A percentile compares a stretch with the other conserved stretches of the same genome.
These are phyloP conservation scores for Crambe crambe DNA, from an alignment of 37 sponge, comb jelly and placozoan genomes.

Conservation along the genomic window DNA sequence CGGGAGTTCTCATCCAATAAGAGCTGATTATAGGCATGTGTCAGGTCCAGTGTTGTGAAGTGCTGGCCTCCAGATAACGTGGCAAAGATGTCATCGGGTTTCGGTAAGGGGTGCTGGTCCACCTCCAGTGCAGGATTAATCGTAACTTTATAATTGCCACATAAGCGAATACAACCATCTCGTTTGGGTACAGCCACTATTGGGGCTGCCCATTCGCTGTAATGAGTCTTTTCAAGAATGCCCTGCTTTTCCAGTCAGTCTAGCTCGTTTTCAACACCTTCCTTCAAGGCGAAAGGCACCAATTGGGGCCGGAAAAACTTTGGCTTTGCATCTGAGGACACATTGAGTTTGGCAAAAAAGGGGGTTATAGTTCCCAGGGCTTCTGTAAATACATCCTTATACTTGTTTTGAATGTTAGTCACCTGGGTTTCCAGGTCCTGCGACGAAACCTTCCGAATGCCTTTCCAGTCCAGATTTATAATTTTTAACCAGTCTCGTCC, in stretches of 20 bases:
- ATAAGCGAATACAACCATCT: constrained; percentile 42
- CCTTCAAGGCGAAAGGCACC: constrained; percentile 4
- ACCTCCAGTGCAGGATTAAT: constrained; percentile 42
- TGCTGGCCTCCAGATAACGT: constrained; percentile 19
- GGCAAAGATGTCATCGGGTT: constrained; percentile 43
- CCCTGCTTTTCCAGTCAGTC: constrained; percentile 39
- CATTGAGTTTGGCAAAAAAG: neutral
- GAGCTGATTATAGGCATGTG: constrained; percentile 41
- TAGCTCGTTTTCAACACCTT: constrained; percentile 16
- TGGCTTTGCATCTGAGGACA: neutral
- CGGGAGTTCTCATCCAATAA: constrained; percentile 16
- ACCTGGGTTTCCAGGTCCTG: neutral
- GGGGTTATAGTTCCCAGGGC: neutral
- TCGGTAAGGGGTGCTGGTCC: constrained; percentile 53
- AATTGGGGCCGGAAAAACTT: neutral
- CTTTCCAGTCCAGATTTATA: neutral
- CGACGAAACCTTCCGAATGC: neutral
- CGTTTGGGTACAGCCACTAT: constrained; percentile 60
- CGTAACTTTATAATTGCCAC: constrained; percentile 63
- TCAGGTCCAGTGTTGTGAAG: constrained; percentile 21
- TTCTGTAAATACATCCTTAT: neutral
- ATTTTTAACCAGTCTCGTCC: neutral
- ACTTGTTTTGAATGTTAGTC: neutral
- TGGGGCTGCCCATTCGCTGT: constrained; percentile 67
- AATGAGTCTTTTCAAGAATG: constrained; percentile 25